Base-by-base conservation (phyloP, 2,797 vertebrate species). In the Peromyscus aztecus region DNA sequence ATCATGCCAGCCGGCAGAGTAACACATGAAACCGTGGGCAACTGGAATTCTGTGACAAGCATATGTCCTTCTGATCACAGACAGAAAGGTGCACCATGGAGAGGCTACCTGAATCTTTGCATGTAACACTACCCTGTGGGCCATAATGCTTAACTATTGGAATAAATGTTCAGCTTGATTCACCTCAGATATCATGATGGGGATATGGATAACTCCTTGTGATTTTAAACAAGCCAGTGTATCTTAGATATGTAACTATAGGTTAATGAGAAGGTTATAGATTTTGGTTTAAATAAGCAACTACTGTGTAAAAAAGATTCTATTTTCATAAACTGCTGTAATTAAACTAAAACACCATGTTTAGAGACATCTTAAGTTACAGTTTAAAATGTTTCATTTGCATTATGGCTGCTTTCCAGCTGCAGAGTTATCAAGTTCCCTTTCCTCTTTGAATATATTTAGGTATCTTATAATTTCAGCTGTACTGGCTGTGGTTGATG, bases 141-240 rank as follows among this genome's bases (percentile, higher is more conserved):
- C 89, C 97, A 98, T 92, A 98, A 84, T 98, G 98, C 75, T 99
- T 49, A 98, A 93, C 78, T 43, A 43, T 95, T 99, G 97, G 99
- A 99, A 96, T 99, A 98, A 98, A 94, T 52, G 0, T 92, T n/a
- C 31, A 0, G 19, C n/a, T 55, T 88, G 37, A 49, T 93, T 97
- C 75, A 89, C 91, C 91, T 55, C 95, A 83, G 75, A 23, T 57
- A 94, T 84, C 57, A 67, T 77, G 49, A 55, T 23, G 46, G 83
- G n/a, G 43, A 57, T 88, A 52, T 46, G 40, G 77, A 78, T 95
- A 82, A 81, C 89, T 96, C 52, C 84, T 93, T 69, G 63, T 90
- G 73, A 27, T 94, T 94, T 95, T 94, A 57, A 89, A 92, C 3
- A 57, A 94, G 77, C 12, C 82, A 73, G 90, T 96, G 73, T 97